Percentiles rank a stretch among this genome's conserved stretches.
Evolutionary conservation across 1,140 invertebrate genomes (phyloP).

Genomic region (Neotoxoptera formosana): DNA sequence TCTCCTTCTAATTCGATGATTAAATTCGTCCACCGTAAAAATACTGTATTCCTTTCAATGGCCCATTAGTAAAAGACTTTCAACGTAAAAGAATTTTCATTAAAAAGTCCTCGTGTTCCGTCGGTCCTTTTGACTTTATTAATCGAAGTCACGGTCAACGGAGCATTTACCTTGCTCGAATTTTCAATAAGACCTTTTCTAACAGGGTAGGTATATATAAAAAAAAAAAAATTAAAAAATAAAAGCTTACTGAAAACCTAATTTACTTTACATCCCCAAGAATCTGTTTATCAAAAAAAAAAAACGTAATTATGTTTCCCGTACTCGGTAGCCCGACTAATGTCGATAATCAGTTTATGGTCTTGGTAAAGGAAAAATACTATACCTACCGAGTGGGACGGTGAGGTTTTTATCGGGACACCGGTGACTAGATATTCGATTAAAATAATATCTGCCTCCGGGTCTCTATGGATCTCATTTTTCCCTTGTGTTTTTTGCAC

Average conservation of each 20-base stretch:
- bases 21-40: slow-evolving; percentile 48
- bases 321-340: slow-evolving; percentile 49
- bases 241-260: slow-evolving; percentile 39
- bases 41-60: neutral
- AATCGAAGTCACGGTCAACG: slow-evolving; percentile 53
- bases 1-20: slow-evolving; percentile 46
- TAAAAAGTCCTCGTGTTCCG: slow-evolving; percentile 15
- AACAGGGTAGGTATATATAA: neutral
- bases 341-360: slow-evolving; percentile 48
- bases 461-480: neutral
- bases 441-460: slow-evolving; percentile 47
- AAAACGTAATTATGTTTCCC: slow-evolving; percentile 52
- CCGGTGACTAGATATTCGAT: slow-evolving; percentile 53
- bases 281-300: slow-evolving; percentile 37
- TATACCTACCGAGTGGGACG: neutral
- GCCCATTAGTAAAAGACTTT: slow-evolving; percentile 38
- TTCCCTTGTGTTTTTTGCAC: slow-evolving; percentile 36
- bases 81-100: slow-evolving; percentile 53
- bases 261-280: slow-evolving; percentile 25
- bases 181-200: slow-evolving; percentile 22
- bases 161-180: slow-evolving; percentile 24
- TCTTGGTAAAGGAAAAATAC: neutral
- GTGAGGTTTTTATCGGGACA: slow-evolving; percentile 32
- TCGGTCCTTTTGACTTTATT: slow-evolving; percentile 36
- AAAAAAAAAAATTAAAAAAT: neutral